Evolutionary conservation across 2,113 vertebrate species (phyloP), one percentile per base, ranked within the genome.

Genomic region (Bucco capensis): DNA sequence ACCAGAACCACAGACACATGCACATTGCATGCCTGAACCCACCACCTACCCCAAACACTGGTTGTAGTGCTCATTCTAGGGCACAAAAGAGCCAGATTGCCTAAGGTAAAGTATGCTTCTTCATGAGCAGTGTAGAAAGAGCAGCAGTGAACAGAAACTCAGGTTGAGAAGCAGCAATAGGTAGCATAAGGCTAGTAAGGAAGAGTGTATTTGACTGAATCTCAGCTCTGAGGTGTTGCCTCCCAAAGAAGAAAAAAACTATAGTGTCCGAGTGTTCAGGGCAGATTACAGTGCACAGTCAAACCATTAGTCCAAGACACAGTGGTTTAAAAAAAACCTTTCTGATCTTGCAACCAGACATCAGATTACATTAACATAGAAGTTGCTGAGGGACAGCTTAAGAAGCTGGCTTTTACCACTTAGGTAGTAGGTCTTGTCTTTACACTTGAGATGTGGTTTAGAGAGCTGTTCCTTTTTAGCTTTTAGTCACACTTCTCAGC

Each of bases 381-480:
- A 9, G 21, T 0, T 8, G 40, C 58, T 79, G 70, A 25, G 33
- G 58, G 12, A 84, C n/a, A 60, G 28, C 58, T 82, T 75, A 57
- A 78, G 64, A 58, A 86, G 28, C 44, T 73, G 87, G 25, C 12
- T 91, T 90, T 75, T 79, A 69, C 49, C 47, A n/a, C 31, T 3
- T 67, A 73, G 62, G 17, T 82, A 21, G 62, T 69, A 89, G 71
- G 67, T 85, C 74, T 27, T 86, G 89, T 57, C 81, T 93, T 96
- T 82, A 66, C 71, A 50, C 58, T 33, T 92, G 62, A 61, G 46
- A 91, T 85, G 82, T 58, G 87, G 62, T 76, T 92, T 70, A 87
- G 62, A 89, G 69, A 70, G 62, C 62, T 58, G 71, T 30, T 92
- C 37, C 78, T 89, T 61, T 75, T 58, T 53, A 87, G 66, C 28